Base-by-base conservation (phyloP, 2,797 vertebrate species). In the Pagetopsis macropterus region DNA sequence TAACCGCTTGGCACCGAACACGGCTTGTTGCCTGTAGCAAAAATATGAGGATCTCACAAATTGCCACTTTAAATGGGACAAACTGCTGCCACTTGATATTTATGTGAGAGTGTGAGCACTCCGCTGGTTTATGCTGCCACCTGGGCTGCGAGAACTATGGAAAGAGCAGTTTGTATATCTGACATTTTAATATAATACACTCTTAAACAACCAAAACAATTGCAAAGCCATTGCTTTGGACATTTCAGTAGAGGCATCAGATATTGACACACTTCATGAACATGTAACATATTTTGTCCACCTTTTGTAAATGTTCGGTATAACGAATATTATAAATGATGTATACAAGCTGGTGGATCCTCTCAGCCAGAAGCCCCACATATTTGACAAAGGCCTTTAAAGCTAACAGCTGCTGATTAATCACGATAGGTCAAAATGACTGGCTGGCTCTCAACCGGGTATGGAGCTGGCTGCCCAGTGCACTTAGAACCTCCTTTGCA, bases 381-480 rank as follows among this genome's bases (percentile, higher is more conserved):
- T 77, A 84, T 88, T 85, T 82, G 76, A 85, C 82, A 87, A 90
- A 86, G 79, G 83, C 78, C 72, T 86, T 84, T 87, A 89, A 89
- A 84, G 78, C 81, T 70, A 91, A 86, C 89, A 91, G 90, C 85
- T 91, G 89, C 88, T 91, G 86, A 92, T 93, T 92, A 90, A 92
- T 89, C 80, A 84, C 43, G 51, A 89, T 84, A 84, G 85, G 76
- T 76, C 82, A 82, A 89, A 90, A 92, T 91, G 84, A 84, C 85
- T 87, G 85, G 85, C 85, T 87, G 77, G 75, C 85, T 87, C 82
- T 90, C 86, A 86, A 81, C 66, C 51, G 65, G 79, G 79, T 70
- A 82, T 50, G 71, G 70, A 86, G 87, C 81, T 78, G 73, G 75
- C 72, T 81, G 83, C 85, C 87, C 84, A 79, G 82, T 76, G 76